phyloP scores from a whole-genome alignment of 1,140 invertebrate species.

The Polypedilum pembai region DNA sequence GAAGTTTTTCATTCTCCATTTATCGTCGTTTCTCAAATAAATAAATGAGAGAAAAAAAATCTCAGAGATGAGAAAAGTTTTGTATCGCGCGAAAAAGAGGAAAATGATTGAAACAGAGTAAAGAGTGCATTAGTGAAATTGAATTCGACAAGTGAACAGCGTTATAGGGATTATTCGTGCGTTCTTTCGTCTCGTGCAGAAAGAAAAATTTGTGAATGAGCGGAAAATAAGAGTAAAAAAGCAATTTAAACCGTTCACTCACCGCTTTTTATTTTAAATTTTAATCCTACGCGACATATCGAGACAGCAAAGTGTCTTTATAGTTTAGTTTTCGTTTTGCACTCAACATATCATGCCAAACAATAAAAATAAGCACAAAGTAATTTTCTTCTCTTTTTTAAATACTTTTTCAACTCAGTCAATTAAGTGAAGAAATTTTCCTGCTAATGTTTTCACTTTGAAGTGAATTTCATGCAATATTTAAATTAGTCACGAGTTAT shows the following conservation, averaged over 20 bases:
- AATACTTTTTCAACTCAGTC: not conserved
- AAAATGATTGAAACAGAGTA: not conserved
- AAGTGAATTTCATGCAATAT: too few relatives aligned
- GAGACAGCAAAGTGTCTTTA: slow-evolving; percentile 10
- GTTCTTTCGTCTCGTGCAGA: not conserved
- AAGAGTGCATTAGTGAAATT: slow-evolving; percentile 23
- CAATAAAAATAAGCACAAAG: slow-evolving; percentile 15
- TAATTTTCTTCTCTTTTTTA: not conserved
- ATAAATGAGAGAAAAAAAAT: not conserved
- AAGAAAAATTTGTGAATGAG: not conserved
- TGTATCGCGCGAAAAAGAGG: not conserved
- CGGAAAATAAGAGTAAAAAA: not conserved
- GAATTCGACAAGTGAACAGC: slow-evolving; percentile 16
- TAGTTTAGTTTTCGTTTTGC: not conserved
- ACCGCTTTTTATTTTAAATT: not conserved
- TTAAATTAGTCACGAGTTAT: too few relatives aligned
- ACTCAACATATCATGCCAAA: slow-evolving; percentile 1
- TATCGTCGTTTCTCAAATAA: too few relatives aligned
- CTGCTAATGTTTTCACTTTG: not conserved
- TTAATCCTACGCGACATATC: not conserved
- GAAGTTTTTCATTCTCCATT: too few relatives aligned
- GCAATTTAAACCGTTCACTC: not conserved
- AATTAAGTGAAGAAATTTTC: not conserved
- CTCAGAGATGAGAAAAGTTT: not conserved
- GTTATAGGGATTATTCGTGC: not conserved